These are phyloP conservation scores for Echinometra lucunter DNA, from an alignment of 53 echinoderm and acorn worm species.

Conservation along the genomic window DNA sequence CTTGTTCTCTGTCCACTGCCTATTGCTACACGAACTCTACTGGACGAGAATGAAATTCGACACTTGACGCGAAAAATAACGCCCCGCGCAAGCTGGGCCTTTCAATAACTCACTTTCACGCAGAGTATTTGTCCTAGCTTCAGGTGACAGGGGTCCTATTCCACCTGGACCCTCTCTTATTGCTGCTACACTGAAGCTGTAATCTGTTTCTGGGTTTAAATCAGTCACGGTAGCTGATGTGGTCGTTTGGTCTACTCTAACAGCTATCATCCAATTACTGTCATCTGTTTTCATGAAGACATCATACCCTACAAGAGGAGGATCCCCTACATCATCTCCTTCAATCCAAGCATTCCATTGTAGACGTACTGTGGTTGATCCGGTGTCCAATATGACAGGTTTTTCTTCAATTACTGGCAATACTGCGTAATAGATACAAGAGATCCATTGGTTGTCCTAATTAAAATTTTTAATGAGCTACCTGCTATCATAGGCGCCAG, in stretches of 20 bases:
- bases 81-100: too few species aligned
- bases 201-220: not conserved
- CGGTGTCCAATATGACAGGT: not conserved
- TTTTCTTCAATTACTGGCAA: not conserved
- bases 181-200: slow-evolving; percentile 1
- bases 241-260: not conserved
- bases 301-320: slow-evolving; percentile 23
- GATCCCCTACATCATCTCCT: not conserved
- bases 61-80: too few species aligned
- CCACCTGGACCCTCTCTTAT: slow-evolving; percentile 10
- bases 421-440: not conserved
- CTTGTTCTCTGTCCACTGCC: too few species aligned
- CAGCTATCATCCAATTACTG: not conserved
- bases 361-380: not conserved
- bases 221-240: not conserved
- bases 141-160: not conserved
- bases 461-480: too few species aligned
- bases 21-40: too few species aligned
- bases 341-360: not conserved
- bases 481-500: too few species aligned
- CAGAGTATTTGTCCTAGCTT: not conserved
- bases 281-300: not conserved
- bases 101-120: not conserved
- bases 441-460: too few species aligned
- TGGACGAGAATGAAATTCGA: too few species aligned